Percentiles rank a stretch among this genome's conserved stretches.
Conservation (phyloP, 2,888 invertebrate genomes). For the Panopea generosa region DNA sequence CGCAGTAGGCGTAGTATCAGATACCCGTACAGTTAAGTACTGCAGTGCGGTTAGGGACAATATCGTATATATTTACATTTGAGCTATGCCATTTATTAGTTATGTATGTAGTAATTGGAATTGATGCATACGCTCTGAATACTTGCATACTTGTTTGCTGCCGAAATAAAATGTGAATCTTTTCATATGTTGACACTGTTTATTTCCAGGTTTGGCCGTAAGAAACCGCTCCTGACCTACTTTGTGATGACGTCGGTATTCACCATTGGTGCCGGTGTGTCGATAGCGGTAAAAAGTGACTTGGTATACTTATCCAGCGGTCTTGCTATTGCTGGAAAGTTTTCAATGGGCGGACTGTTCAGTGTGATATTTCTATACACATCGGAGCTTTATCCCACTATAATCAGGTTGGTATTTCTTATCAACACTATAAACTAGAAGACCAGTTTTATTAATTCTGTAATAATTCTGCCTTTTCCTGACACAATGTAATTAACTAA, state of each 20-base stretch:
- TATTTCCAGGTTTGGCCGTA: slow-evolving; percentile 86
- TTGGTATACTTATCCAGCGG: slow-evolving; percentile 46
- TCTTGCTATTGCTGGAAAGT: slow-evolving; percentile 85
- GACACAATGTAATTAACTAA: background rate
- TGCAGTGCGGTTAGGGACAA: no score
- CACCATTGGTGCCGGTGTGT: slow-evolving; percentile 84
- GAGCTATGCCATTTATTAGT: no score
- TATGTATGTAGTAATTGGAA: no score
- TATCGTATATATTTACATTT: no score
- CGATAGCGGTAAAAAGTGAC: slow-evolving; percentile 6
- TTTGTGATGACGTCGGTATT: slow-evolving; percentile 85
- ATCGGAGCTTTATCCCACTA: slow-evolving; percentile 84
- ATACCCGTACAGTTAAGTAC: no score
- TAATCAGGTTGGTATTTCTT: slow-evolving; percentile 80
- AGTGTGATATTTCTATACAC: slow-evolving; percentile 85
- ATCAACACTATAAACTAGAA: no score
- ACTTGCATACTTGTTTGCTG: no score
- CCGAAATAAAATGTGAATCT: no score
- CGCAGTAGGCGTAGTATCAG: no score
- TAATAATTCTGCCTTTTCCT: background rate
- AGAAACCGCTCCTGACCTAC: slow-evolving; percentile 85
- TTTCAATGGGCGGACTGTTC: slow-evolving; percentile 86
- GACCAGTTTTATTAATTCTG: no score
- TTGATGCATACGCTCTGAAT: no score
- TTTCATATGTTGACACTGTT: slow-evolving; percentile 71